Conservation (phyloP, 2,888 invertebrate species). For the Helleia helle region DNA sequence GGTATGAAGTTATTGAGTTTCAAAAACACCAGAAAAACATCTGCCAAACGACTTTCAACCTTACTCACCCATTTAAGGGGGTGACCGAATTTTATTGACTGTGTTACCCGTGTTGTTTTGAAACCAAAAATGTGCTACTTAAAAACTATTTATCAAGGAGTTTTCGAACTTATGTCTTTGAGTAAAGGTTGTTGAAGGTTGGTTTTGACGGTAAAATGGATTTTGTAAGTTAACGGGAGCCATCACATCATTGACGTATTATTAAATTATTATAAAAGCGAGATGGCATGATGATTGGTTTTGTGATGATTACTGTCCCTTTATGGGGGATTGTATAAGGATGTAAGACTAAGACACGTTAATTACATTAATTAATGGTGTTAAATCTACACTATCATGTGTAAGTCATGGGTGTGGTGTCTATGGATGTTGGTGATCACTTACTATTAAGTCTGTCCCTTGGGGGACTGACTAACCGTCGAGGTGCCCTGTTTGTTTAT, state of each 20-base stretch:
- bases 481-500: too few relatives aligned
- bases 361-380: too few relatives aligned
- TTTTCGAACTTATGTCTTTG: slow-evolving; percentile 14
- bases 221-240: slow-evolving; percentile 25
- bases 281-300: slow-evolving; percentile 55
- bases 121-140: slow-evolving; percentile 2
- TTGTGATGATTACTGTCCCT: slow-evolving; percentile 24
- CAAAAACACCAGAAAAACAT: slow-evolving; percentile 23
- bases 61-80: rapidly evolving
- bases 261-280: slow-evolving; percentile 61
- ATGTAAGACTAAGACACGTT: too few relatives aligned
- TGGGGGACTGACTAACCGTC: too few relatives aligned
- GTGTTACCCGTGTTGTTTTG: background rate
- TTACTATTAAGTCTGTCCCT: too few relatives aligned
- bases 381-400: too few relatives aligned
- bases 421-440: too few relatives aligned
- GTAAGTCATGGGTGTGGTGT: too few relatives aligned
- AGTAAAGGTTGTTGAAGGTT: slow-evolving; percentile 13
- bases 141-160: slow-evolving; percentile 23
- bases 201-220: slow-evolving; percentile 22
- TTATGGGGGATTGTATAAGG: slow-evolving; percentile 12
- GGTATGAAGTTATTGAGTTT: slow-evolving; percentile 56
- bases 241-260: slow-evolving; percentile 49
- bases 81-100: background rate
- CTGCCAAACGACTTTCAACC: slow-evolving; percentile 19